phyloP scores from a whole-genome alignment of 1,140 invertebrate species.

The Prorops nasuta region DNA sequence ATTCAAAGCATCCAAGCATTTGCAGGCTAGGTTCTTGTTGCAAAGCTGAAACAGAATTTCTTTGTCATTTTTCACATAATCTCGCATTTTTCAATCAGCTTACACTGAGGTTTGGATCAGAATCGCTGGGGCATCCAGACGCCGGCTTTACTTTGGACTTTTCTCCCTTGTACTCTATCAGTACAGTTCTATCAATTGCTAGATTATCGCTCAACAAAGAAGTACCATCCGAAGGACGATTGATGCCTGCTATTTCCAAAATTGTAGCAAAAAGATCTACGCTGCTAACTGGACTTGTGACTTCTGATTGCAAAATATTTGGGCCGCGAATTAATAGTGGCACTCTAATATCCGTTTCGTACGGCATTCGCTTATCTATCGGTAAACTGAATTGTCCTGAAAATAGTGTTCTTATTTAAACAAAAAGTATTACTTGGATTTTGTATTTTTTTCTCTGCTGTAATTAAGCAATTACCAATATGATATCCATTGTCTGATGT shows the following conservation, averaged over 20 bases:
- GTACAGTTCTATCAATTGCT: conserved; percentile 56
- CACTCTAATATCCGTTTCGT: conserved; percentile 83
- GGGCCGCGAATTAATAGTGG: conserved; percentile 81
- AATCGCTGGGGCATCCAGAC: conserved; percentile 59
- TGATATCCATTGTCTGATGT: conserved; percentile 91
- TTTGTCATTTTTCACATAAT: conserved; percentile 2
- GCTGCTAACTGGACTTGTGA: conserved; percentile 64
- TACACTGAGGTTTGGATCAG: conserved; percentile 61
- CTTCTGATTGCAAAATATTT: conserved; percentile 55
- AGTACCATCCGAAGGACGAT: conserved; percentile 51
- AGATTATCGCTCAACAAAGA: conserved; percentile 32
- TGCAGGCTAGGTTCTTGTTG: conserved; percentile 62
- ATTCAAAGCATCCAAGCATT: conserved; percentile 80
- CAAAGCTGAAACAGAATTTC: conserved; percentile 17
- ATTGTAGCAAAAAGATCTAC: conserved; percentile 84
- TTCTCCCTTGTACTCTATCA: conserved; percentile 82
- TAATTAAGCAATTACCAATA: conserved; percentile 60
- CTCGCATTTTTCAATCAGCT: conserved; percentile 24
- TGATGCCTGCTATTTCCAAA: conserved; percentile 64
- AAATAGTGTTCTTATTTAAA: no score
- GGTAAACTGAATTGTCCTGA: conserved; percentile 82
- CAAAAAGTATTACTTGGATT: background rate
- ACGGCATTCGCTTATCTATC: conserved; percentile 84
- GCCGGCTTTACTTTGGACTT: conserved; percentile 55
- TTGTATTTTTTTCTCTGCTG: background rate